Base-by-base conservation (phyloP, 2,797 vertebrate genomes). In the Darevskia nairensis region DNA sequence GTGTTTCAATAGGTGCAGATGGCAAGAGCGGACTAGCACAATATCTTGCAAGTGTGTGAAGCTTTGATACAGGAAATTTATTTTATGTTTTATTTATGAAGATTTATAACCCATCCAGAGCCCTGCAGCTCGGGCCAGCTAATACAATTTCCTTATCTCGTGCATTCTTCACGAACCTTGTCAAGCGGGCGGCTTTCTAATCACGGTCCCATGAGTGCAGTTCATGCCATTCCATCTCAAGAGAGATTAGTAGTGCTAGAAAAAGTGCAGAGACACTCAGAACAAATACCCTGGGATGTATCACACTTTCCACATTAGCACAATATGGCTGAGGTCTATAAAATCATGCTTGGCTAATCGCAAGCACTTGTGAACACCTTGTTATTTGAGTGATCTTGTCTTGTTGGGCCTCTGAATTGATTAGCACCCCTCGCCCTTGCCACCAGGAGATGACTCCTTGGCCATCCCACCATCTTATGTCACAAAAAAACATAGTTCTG, bases 71-170 rank as follows among this genome's bases (percentile, higher is more conserved):
- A 79, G 2, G 7, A 76, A 83, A 83, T 19, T 8, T 71, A 83
- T 81, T 74, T 64, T 78, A 85, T 66, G 35, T n/a, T 71, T 71
- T 84, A 84, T 88, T 83, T 78, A 78, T 79, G 8, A 84, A 84
- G 61, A 32, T 35, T 79, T 44, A 72, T 32, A 71, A 32, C 50
- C 77, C 74, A 71, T 61, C 10, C 29, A 2, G 72, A 84, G 5
- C 23, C 44, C 81, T 71, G 27, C 68, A n/a, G 64, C 32, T 29
- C 35, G 66, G 32, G n/a, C 44, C 64, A 71, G 32, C 32, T 84
- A 84, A 84, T 27, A 88, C 64, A 29, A 32, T 79, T 84, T 71
- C 46, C 46, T 71, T 32, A 79, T 27, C 29, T 55, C 7, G 1
- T 39, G 35, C 32, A 88, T 69, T 32, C 35, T 41, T 81, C 27